Evolutionary conservation across 2,888 invertebrate genomes (phyloP), one percentile per base, ranked within the genome.

Genomic region (Cantharis lateralis): DNA sequence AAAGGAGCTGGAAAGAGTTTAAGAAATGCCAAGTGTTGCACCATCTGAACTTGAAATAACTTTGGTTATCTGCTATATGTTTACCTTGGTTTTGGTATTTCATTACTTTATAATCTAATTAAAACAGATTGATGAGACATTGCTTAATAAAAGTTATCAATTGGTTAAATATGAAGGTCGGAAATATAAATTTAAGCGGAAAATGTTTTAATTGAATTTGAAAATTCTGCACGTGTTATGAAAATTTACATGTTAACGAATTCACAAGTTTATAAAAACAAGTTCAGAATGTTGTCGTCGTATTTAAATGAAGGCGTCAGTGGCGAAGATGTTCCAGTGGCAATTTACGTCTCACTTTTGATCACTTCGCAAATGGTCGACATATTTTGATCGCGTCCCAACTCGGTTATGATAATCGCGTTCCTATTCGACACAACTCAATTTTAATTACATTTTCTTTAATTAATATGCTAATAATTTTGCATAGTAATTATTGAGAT

Each of bases 381-480:
- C 86, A 86, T 85, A 87, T 86, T 80, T 80, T 78, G 77, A 80
- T 77, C 80, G 75, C 80, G 77, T 77, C 74, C 80, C 83, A 82
- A 84, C 83, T 85, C 85, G 83, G 85, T 86, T 86, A 86, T 87
- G 86, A 86, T 87, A 87, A 87, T 87, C 86, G 84, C 86, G 85
- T 86, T 86, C 84, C 86, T 85, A 88, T 87, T 87, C 87, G 87
- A 88, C 87, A 88, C 86, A 87, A 87, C 88, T 88, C 88, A 86
- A 88, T 89, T 89, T 89, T 89, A 89, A 89, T 89, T 88, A 89
- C 88, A 89, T 89, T 88, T 89, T 89, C 89, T 89, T 89, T 89
- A 89, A 89, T 89, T 89, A 89, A 89, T 89, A 89, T 89, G 89
- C 88, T 89, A 89, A 89, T 89, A 87, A 89, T 89, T 89, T 88